phyloP scores from a whole-genome alignment of 2,888 invertebrate species.

The Drosophila ochracea region DNA sequence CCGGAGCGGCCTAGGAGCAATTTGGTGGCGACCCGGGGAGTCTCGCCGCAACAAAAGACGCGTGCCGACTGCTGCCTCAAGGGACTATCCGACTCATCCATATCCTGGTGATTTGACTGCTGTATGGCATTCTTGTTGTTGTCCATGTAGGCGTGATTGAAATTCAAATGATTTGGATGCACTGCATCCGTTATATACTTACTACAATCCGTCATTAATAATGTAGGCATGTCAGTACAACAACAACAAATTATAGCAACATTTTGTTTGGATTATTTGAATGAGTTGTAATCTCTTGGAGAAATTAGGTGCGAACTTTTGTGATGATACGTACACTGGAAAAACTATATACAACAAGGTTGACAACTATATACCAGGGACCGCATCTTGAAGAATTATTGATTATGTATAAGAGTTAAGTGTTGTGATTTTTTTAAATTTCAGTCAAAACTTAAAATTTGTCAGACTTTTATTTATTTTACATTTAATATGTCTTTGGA shows the following conservation, averaged over 20 bases:
- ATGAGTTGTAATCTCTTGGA: slow-evolving; percentile 18
- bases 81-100: slow-evolving; percentile 84
- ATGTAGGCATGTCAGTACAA: slow-evolving; percentile 62
- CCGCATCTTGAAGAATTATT: not conserved
- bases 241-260: slow-evolving; percentile 55
- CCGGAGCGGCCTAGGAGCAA: slow-evolving; percentile 66
- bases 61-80: slow-evolving; percentile 80
- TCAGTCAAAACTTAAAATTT: not conserved
- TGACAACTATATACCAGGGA: not conserved
- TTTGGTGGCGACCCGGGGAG: slow-evolving; percentile 60
- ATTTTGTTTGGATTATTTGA: slow-evolving; percentile 21
- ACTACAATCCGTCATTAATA: slow-evolving; percentile 66
- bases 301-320: slow-evolving; percentile 35
- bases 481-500: not conserved
- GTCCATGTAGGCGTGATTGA: slow-evolving; percentile 86
- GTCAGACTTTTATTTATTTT: not conserved
- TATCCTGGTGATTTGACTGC: slow-evolving; percentile 69
- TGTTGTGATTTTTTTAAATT: not conserved
- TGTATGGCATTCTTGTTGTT: slow-evolving; percentile 61
- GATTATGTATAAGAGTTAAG: too few relatives aligned
- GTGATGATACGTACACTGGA: slow-evolving; percentile 79
- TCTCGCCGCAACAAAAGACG: slow-evolving; percentile 84
- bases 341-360: slow-evolving; percentile 15
- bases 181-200: slow-evolving; percentile 83
- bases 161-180: slow-evolving; percentile 67